Evolutionary conservation across 2,113 vertebrate species (phyloP), one percentile per base, ranked within the genome.

Genomic region (Coregonus clupeaformis): DNA sequence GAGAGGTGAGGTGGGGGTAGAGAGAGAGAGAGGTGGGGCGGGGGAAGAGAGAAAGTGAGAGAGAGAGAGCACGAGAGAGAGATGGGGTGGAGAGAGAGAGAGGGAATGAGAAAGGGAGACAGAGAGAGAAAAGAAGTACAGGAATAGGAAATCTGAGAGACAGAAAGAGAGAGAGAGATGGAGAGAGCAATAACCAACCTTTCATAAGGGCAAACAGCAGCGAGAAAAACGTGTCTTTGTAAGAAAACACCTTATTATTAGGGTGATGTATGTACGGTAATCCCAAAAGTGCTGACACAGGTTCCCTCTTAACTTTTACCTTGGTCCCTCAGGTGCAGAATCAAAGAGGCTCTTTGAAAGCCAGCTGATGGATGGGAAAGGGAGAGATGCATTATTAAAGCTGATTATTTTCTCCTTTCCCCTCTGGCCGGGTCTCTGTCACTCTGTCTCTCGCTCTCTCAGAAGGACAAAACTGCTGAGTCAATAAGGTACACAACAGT

Each of bases 281-380:
- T 77, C 73, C 77, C 13, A 30, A 74, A 77, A 86, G 71, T 20
- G 82, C 80, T 78, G 79, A 76, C 22, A 32, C 47, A 72, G 67
- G 47, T 32, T 68, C 3, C 63, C 57, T 62, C 18, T 42, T n/a
- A 18, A 27, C 32, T 0, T 25, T 49, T 16, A 45, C 24, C 29
- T 55, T 65, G 47, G 49, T 73, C 59, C 52, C 29, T 13, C 13
- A 57, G 62, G n/a, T n/a, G n/a, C n/a, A n/a, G n/a, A n/a, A n/a
- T n/a, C n/a, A n/a, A n/a, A n/a, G n/a, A n/a, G n/a, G 22, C 18
- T 45, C 52, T 70, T 65, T 67, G 52, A 66, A 66, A 49, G 47
- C 27, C 27, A 30, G 2, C 3, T 6, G n/a, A 49, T 49, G 7
- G n/a, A 59, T 59, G 14, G 57, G 45, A 30, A 16, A 22, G 13